phyloP scores from a whole-genome alignment of 2,113 vertebrate species.

The Onychorhynchus coronatus region DNA sequence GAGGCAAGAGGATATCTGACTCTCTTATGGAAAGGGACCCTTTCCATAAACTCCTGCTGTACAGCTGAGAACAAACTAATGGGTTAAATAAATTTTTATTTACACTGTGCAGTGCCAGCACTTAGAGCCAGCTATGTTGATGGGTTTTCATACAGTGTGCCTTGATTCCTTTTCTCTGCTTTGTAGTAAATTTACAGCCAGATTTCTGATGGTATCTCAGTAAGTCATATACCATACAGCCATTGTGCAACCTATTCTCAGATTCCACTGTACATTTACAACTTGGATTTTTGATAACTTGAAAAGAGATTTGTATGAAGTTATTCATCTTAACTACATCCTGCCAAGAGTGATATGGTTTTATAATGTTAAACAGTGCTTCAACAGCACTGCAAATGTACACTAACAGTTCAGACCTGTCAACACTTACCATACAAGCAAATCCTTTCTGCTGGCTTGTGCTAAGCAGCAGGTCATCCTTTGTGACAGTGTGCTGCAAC shows the following conservation, averaged over 20 bases:
- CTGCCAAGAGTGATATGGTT: not conserved
- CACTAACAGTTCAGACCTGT: not conserved
- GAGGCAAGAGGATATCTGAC: not conserved
- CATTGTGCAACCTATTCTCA: not conserved
- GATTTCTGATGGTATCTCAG: not conserved
- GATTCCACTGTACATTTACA: not conserved
- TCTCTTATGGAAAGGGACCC: not conserved
- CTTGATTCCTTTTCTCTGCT: not conserved
- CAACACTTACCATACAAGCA: not conserved
- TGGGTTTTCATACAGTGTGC: not conserved
- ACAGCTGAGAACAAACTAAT: not conserved
- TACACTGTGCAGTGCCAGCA: not conserved
- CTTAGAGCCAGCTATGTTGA: not conserved
- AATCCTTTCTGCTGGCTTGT: not conserved
- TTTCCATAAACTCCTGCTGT: not conserved
- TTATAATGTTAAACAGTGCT: not conserved
- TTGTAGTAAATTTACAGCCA: not conserved
- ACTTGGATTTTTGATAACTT: not conserved
- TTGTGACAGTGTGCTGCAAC: not conserved
- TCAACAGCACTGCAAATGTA: not conserved
- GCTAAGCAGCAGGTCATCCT: not conserved
- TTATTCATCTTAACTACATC: not conserved
- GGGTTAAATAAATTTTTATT: not conserved
- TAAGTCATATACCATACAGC: not conserved
- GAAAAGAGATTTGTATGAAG: not conserved